These are phyloP conservation scores for Coranthus polyacanthus DNA, from an alignment of 2,797 vertebrate species.

Conservation along the genomic window DNA sequence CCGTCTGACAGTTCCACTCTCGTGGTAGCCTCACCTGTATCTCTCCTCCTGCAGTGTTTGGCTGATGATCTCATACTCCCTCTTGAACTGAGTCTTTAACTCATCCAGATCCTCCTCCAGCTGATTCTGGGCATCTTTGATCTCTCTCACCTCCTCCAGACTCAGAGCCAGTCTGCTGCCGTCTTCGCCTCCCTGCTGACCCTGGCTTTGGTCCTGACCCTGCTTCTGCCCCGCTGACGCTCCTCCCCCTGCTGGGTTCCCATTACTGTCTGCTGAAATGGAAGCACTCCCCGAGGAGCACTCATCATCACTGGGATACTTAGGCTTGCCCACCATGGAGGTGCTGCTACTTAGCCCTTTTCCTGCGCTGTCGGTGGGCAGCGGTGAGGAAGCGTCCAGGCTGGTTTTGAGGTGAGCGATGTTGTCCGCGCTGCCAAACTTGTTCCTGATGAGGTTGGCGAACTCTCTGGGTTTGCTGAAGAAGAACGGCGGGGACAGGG, in stretches of 20 bases:
- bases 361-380: slow-evolving; percentile 83
- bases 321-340: slow-evolving; percentile 90
- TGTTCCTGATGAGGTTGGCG: slow-evolving; percentile 96
- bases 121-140: slow-evolving; percentile 90
- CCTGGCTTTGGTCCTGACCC: slow-evolving; percentile 83
- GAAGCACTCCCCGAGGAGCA: slow-evolving; percentile 92
- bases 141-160: slow-evolving; percentile 90
- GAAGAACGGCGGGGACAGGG: slow-evolving; percentile 93
- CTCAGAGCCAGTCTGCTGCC: slow-evolving; percentile 81
- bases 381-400: slow-evolving; percentile 84
- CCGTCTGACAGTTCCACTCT: too few species aligned
- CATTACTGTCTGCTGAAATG: slow-evolving; percentile 92
- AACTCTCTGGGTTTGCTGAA: slow-evolving; percentile 95
- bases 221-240: slow-evolving; percentile 49
- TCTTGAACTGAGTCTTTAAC: slow-evolving; percentile 90
- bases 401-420: slow-evolving; percentile 92
- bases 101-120: slow-evolving; percentile 91
- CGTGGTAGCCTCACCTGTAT: slow-evolving; percentile 86
- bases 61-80: slow-evolving; percentile 89
- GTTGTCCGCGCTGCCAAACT: slow-evolving; percentile 97
- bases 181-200: slow-evolving; percentile 66
- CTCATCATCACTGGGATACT: slow-evolving; percentile 94
- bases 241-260: slow-evolving; percentile 80
- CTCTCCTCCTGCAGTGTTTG: slow-evolving; percentile 93
- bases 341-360: slow-evolving; percentile 91